Conservation (phyloP, 2,797 vertebrate genomes). For the Mus caroli region DNA sequence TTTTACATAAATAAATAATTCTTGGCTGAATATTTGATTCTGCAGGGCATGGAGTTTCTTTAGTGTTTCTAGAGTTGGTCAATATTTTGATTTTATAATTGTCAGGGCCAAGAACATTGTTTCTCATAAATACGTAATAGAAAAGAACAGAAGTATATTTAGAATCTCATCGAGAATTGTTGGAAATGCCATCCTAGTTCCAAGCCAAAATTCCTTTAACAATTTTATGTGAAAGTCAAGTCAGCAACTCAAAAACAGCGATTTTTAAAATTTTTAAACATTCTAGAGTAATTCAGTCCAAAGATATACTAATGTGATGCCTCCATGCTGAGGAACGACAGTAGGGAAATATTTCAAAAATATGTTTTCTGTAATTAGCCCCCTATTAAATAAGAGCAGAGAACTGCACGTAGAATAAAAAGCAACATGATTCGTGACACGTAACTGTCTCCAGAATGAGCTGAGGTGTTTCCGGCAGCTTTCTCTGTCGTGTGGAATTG, state of each 20-base stretch:
- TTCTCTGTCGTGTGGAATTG: not conserved
- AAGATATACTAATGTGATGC: not conserved
- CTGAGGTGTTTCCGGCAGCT: rapidly evolving
- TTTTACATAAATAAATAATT: not conserved
- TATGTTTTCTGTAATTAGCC: not conserved
- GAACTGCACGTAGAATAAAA: not conserved
- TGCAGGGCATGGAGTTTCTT: not conserved
- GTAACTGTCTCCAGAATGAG: not conserved
- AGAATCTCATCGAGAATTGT: not conserved
- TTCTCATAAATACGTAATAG: not conserved
- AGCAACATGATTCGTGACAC: not conserved
- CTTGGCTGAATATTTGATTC: not conserved
- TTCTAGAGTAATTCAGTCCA: not conserved
- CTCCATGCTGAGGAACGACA: not conserved
- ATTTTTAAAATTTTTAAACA: not conserved
- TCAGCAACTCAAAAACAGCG: not conserved
- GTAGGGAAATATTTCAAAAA: not conserved
- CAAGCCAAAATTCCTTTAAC: not conserved
- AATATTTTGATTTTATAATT: conserved; percentile 2
- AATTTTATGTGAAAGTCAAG: not conserved
- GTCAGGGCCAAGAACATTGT: not conserved
- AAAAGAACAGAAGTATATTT: not conserved
- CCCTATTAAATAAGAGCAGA: not conserved
- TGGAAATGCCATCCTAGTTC: not conserved
- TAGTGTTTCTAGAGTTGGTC: not conserved